Base-by-base conservation (phyloP, 2,888 invertebrate genomes). In the Heteromurus nitidus region DNA sequence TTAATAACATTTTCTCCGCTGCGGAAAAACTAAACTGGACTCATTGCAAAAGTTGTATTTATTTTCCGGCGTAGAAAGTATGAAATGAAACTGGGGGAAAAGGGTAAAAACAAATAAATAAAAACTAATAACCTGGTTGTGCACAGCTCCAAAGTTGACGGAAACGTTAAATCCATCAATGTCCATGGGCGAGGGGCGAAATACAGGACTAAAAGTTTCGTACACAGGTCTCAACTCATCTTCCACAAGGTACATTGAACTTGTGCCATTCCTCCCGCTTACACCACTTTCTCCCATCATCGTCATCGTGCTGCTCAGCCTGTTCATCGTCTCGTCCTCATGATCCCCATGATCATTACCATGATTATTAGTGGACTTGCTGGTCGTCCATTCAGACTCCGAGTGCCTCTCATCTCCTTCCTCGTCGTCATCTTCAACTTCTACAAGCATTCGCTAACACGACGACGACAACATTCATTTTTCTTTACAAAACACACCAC, bases 171-270 rank as follows among this genome's bases (percentile, higher is more conserved):
- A 82, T 76, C 64, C 70, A 80, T 82, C 83, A 82, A 80, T 55
- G 86, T 94, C 94, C 13, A 92, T 91, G 0, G 95, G 94, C 0
- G 95, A 95, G 0, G 95, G 94, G 86, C 95, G 93, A 86, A 95
- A 95, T 91, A 95, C 93, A 0, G 95, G 95, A 87, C 94, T 94
- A 88, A 95, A 95, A 60, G 91, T 91, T 88, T 94, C 92, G 0
- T 92, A 87, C 64, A 87, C 84, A 65, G 87, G 86, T 90, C 13
- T 91, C 88, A 76, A 89, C 7, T 28, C 31, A 65, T 74, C 44
- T 44, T n/a, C 67, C 60, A 62, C 20, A 31, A 62, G 5, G 13
- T 13, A 9, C 36, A 36, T 13, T 36, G 13, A 36, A 36, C 36
- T 36, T 9, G 7, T 36, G 5, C 3, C 31, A 70, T 47, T 24